Percentiles rank a stretch among this genome's conserved stretches.
Evolutionary conservation across 1,140 invertebrate genomes (phyloP).

Genomic region (Steinernema feltiae): DNA sequence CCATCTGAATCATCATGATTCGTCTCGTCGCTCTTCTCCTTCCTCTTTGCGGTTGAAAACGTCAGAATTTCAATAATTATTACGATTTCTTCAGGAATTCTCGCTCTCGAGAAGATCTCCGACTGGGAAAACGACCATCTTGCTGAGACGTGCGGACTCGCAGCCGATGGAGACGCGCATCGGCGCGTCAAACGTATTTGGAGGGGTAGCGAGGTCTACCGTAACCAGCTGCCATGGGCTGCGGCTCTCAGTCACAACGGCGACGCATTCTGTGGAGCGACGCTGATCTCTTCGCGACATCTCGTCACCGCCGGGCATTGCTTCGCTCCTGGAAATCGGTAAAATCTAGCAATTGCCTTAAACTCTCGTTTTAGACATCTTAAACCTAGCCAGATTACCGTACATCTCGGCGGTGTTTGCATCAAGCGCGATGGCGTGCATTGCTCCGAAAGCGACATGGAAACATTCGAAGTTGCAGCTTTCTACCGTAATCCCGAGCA

Average conservation of each 20-base stretch:
- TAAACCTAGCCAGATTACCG: not conserved
- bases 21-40: no score
- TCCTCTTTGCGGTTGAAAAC: no score
- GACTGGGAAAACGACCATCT: no score
- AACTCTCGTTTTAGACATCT: not conserved
- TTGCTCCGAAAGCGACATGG: not conserved
- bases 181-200: not conserved
- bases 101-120: no score
- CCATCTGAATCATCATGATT: no score
- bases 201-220: not conserved
- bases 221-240: not conserved
- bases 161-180: no score
- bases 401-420: not conserved
- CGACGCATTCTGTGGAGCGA: not conserved
- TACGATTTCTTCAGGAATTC: no score
- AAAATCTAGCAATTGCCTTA: not conserved
- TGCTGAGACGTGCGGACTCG: no score
- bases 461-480: not conserved
- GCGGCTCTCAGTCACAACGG: not conserved
- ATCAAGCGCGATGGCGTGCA: not conserved
- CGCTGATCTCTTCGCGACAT: not conserved
- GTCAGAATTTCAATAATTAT: no score
- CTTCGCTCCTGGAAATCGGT: not conserved
- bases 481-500: not conserved
- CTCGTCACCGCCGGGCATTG: not conserved